Conservation (phyloP, 2,113 vertebrate genomes). For the Neolamprologus modestus region DNA sequence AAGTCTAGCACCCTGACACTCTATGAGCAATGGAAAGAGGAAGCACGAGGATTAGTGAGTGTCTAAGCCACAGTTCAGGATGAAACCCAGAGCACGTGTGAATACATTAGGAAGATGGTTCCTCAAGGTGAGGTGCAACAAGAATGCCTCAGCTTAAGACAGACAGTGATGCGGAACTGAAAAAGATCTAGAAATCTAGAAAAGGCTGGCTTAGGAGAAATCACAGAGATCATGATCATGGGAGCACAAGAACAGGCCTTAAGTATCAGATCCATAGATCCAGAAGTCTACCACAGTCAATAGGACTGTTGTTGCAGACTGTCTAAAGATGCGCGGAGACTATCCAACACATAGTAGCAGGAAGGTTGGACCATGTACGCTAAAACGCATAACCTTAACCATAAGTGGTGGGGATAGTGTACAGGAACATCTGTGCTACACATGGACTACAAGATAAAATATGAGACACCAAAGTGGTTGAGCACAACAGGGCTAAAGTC, state of each 20-base stretch:
- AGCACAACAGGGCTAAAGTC: neutral
- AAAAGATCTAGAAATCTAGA: neutral
- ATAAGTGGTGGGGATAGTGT: neutral
- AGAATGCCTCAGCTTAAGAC: neutral
- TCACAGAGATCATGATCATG: neutral
- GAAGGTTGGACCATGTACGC: neutral
- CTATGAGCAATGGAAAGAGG: neutral
- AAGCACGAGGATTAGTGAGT: neutral
- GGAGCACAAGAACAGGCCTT: neutral
- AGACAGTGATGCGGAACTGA: neutral
- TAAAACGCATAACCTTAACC: neutral
- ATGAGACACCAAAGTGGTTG: neutral
- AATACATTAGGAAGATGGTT: neutral
- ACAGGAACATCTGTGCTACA: neutral
- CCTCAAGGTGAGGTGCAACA: neutral
- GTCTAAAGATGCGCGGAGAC: neutral
- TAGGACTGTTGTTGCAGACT: neutral
- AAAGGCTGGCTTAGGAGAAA: neutral
- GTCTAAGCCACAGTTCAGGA: neutral
- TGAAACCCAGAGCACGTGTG: neutral
- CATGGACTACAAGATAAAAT: neutral
- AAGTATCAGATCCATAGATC: neutral
- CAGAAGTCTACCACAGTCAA: neutral
- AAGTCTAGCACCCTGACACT: neutral
- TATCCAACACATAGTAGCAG: neutral